These are phyloP conservation scores for Delphinapterus leucas DNA, from an alignment of 2,113 vertebrate genomes.

Conservation along the genomic window DNA sequence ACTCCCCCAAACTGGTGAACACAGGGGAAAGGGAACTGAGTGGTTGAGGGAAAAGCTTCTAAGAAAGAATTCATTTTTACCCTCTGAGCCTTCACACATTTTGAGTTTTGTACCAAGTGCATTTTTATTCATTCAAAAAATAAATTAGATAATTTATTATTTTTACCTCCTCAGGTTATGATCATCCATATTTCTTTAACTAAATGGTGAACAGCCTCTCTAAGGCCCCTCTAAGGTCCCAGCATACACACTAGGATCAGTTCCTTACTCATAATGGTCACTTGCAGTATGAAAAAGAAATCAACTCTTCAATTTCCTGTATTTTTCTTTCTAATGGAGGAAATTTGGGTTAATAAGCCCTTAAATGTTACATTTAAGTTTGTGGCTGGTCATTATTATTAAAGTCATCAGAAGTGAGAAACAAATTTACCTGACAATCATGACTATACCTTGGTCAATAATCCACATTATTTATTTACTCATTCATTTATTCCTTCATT, in stretches of 20 bases:
- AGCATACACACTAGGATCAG: neutral
- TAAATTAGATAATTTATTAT: neutral
- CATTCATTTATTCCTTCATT: neutral
- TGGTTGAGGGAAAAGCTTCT: neutral
- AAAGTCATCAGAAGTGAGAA: conserved; percentile 53
- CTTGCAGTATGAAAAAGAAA: conserved; percentile 24
- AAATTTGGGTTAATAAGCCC: conserved; percentile 44
- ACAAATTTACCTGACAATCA: conserved; percentile 57
- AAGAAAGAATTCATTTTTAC: neutral
- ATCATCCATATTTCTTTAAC: neutral
- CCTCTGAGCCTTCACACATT: neutral
- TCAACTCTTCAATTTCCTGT: conserved; percentile 39
- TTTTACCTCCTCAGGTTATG: neutral
- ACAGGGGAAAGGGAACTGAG: neutral
- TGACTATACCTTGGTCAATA: neutral
- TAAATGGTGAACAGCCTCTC: neutral
- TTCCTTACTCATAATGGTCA: neutral
- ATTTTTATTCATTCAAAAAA: neutral
- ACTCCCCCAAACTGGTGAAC: neutral
- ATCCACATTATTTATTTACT: neutral
- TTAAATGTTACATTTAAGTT: conserved; percentile 8
- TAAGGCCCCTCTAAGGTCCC: neutral
- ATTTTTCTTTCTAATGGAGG: conserved; percentile 50
- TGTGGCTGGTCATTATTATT: conserved; percentile 12
- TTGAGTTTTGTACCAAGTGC: neutral